Evolutionary conservation across 1,140 invertebrate species (phyloP), one percentile per base, ranked within the genome.

Genomic region (Glomeris maerens): DNA sequence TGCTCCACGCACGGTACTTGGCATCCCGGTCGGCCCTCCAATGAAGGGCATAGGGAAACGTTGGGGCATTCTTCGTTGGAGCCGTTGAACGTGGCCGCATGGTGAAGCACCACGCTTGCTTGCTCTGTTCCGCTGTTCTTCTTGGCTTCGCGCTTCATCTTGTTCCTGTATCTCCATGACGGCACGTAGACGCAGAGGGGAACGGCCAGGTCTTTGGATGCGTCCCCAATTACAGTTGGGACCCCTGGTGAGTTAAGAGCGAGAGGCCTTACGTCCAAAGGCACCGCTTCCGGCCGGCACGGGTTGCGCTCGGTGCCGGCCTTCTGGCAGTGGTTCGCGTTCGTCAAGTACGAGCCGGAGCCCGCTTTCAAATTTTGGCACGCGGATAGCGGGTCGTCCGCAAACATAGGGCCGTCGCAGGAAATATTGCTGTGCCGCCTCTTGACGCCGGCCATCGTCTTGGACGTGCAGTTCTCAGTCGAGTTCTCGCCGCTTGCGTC

Each of bases 1-100:
- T 59, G 63, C 22, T 62, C 62, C 26, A 60, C 55, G 31, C 58
- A 59, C 17, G 62, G 63, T 26, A 62, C 54, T 44, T 58, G 59
- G 36, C 61, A 57, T n/a, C n/a, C n/a, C 21, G 63, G 52, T 3
- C 60, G 47, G 38, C 65, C 61, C 42, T 62, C 55, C n/a, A 62
- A 40, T 22, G 64, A 52, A 14, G 62, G 62, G 5, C 62, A 64
- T 23, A 66, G 47, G 4, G 64, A 62, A 10, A 67, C 64, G 58
- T 66, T 68, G 39, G 64, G 64, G 49, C 62, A 65, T n/a, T n/a
- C n/a, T n/a, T n/a, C n/a, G n/a, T n/a, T n/a, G n/a, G n/a, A n/a
- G n/a, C n/a, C n/a, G n/a, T n/a, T n/a, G n/a, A n/a, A n/a, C n/a
- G n/a, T n/a, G n/a, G n/a, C n/a, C n/a, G n/a, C n/a, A n/a, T n/a